A percentile compares a stretch with the other conserved stretches of the same genome.
Evolutionary conservation across 2,797 vertebrate genomes (phyloP).

Genomic region (Staurois parvus): DNA sequence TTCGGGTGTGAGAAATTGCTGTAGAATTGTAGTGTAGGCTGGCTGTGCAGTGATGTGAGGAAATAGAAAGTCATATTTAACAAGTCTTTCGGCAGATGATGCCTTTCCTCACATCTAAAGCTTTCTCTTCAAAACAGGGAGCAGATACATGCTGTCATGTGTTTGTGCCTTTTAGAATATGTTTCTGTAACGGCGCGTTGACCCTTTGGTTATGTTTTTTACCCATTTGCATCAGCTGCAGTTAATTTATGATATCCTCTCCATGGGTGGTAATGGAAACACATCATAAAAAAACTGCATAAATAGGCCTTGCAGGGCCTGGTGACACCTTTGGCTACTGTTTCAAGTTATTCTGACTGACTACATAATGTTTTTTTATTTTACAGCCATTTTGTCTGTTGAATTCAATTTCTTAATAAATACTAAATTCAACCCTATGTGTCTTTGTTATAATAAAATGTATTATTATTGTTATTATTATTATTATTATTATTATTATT

Average conservation of each 20-base stretch:
- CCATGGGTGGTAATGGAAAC: constrained; percentile 56
- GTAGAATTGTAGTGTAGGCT: constrained; percentile 28
- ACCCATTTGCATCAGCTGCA: constrained; percentile 51
- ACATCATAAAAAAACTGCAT: constrained; percentile 33
- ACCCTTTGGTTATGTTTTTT: constrained; percentile 50
- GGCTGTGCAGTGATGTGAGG: constrained; percentile 40
- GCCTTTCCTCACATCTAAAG: constrained; percentile 47
- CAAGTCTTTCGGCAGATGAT: constrained; percentile 48
- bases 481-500: too few species aligned
- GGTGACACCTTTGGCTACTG: constrained; percentile 40
- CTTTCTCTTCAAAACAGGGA: constrained; percentile 27
- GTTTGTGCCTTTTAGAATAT: constrained; percentile 33
- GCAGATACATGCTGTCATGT: constrained; percentile 46
- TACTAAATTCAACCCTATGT: background rate
- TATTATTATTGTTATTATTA: too few species aligned
- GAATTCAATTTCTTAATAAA: too few species aligned
- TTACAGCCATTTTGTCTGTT: background rate
- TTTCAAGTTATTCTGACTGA: constrained; percentile 19
- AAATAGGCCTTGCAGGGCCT: constrained; percentile 19
- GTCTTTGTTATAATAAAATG: background rate
- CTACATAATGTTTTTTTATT: background rate
- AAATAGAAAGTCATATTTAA: constrained; percentile 54
- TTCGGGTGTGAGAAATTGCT: constrained; percentile 36
- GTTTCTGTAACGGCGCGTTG: constrained; percentile 45
- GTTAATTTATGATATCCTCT: constrained; percentile 56